Evolutionary conservation across 2,113 vertebrate genomes (phyloP), one percentile per base, ranked within the genome.

Genomic region (Oxygymnocypris stewartii): DNA sequence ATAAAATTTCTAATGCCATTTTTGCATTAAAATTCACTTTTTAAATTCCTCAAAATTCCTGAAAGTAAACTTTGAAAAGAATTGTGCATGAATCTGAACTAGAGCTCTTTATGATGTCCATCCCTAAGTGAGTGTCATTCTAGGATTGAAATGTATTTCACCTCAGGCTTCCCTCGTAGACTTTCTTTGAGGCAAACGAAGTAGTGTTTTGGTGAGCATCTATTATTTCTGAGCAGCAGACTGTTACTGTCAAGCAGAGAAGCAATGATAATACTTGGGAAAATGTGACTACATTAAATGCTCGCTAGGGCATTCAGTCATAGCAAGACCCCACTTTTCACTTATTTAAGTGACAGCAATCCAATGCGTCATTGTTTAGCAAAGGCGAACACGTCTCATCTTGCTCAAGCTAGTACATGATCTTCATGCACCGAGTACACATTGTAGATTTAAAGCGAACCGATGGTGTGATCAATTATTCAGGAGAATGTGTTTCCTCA

Each of bases 141-240:
- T 49, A 35, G 16, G 44, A 84, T 59, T 12, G n/a, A 25, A 42
- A 37, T 25, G 49, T 12, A 35, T 47, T 44, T 69, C 49, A 73
- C 49, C 13, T 20, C 69, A 69, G 35, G 77, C 76, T 47, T 80
- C 31, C n/a, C 49, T n/a, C 84, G 9, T 13, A 54, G 44, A 69
- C 42, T 42, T 42, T 69, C 65, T n/a, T 44, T 67, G 63, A n/a
- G 51, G 63, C 51, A 79, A 80, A 80, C 44, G 40, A 71, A 69
- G 51, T 14, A 49, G 14, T 86, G n/a, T 73, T 81, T 74, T 47
- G 71, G 49, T 31, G 8, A 61, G 79, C 67, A 82, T 82, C 78
- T 44, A 86, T 86, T 86, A 82, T 86, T 86, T 74, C 51, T 63
- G 79, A 86, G 85, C 25, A 75, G 67, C 54, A 86, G 69, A 49